These are phyloP conservation scores for Sialia sialis DNA, from an alignment of 2,113 vertebrate genomes.

Conservation along the genomic window DNA sequence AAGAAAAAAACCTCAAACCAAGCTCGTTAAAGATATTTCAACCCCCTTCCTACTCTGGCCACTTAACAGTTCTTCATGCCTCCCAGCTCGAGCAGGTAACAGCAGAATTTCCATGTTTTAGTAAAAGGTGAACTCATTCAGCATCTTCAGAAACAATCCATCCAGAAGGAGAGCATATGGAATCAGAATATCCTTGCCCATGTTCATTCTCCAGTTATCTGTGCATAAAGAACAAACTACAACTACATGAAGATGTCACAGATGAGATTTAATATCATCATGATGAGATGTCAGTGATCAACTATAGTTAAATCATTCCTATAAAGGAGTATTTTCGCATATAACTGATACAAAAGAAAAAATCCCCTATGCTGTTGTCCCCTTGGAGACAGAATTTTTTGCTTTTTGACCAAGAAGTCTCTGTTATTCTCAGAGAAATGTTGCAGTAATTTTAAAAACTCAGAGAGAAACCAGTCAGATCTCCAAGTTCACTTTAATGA, in stretches of 20 bases:
- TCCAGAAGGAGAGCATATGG: background rate
- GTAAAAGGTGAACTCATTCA: background rate
- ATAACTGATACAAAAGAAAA: background rate
- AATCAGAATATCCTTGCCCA: background rate
- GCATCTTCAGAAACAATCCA: background rate
- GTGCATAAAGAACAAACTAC: background rate
- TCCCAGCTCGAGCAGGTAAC: background rate
- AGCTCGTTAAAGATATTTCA: background rate
- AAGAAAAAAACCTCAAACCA: background rate
- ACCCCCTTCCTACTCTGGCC: background rate
- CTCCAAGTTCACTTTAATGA: background rate
- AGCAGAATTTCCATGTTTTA: background rate
- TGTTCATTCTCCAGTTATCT: background rate
- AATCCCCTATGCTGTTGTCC: background rate
- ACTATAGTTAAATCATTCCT: background rate
- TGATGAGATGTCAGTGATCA: background rate
- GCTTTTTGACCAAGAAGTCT: background rate
- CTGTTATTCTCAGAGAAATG: background rate
- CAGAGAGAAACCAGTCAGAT: background rate
- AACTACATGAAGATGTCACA: background rate
- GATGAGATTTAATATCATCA: background rate
- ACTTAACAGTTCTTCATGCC: background rate
- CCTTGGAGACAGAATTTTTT: background rate
- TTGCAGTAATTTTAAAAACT: background rate
- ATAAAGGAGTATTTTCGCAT: background rate